Conservation (phyloP, 2,797 vertebrate genomes). For the Eulemur rubriventer region DNA sequence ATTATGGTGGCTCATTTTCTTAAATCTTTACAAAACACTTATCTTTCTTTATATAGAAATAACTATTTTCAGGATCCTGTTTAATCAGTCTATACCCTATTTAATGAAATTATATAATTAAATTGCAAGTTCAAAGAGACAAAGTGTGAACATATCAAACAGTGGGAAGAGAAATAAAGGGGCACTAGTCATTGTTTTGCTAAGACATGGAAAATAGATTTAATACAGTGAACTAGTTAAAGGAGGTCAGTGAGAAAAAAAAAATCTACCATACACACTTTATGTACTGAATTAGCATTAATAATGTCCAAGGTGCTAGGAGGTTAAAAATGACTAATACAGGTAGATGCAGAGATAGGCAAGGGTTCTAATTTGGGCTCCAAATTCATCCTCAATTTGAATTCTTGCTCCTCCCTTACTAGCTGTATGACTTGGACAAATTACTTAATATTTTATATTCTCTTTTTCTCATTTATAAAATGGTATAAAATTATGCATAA, state of each 20-base stretch:
- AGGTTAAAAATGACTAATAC: not conserved
- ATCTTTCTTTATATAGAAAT: not conserved
- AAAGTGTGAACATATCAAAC: not conserved
- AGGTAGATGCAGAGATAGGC: not conserved
- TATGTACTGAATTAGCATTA: not conserved
- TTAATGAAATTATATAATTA: constrained; percentile 3
- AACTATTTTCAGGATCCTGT: not conserved
- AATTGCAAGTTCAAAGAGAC: not conserved
- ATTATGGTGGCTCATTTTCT: not conserved
- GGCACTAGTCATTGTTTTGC: not conserved
- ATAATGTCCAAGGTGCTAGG: not conserved
- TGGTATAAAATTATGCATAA: not conserved
- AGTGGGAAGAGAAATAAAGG: not conserved
- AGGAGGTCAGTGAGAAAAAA: not conserved
- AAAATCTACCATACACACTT: not conserved
- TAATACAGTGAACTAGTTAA: not conserved
- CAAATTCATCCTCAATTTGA: not conserved
- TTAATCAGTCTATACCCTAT: not conserved
- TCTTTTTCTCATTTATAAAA: not conserved
- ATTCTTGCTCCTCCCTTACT: not conserved
- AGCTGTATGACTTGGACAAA: not conserved
- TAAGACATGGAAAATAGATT: not conserved
- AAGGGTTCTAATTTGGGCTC: not conserved
- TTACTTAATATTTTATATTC: not conserved
- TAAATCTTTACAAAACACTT: not conserved